A percentile compares a stretch with the other conserved stretches of the same genome.
Evolutionary conservation across 2,888 invertebrate genomes (phyloP).

Genomic region (Palloptera scutellata): DNA sequence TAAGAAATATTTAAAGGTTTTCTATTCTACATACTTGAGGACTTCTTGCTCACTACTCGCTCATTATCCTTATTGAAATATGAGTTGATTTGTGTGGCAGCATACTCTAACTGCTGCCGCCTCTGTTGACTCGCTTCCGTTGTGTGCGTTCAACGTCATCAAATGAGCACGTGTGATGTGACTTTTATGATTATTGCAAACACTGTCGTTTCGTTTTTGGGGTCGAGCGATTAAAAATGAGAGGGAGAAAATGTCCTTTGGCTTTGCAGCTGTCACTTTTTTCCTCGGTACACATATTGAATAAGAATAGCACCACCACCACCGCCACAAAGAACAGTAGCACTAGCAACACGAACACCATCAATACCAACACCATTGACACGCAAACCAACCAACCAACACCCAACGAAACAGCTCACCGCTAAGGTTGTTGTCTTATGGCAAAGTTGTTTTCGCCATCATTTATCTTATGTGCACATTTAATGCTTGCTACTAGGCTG

Average conservation of each 20-base stretch:
- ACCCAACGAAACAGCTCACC: background rate
- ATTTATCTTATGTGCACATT: conserved; percentile 22
- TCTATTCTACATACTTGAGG: background rate
- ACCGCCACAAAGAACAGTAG: background rate
- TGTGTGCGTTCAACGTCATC: conserved; percentile 26
- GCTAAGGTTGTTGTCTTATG: no score
- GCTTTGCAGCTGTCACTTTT: conserved; percentile 44
- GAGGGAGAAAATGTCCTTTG: conserved; percentile 35
- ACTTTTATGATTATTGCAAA: conserved; percentile 44
- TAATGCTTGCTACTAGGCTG: conserved; percentile 14
- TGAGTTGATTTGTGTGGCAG: conserved; percentile 17
- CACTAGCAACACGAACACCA: background rate
- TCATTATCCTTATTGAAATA: conserved; percentile 29
- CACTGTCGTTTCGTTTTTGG: conserved; percentile 21
- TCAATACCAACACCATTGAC: no score
- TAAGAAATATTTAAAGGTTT: background rate
- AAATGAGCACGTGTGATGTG: conserved; percentile 38
- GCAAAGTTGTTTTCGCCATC: background rate
- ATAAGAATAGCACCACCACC: conserved; percentile 6
- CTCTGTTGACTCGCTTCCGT: conserved; percentile 32
- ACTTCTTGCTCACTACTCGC: background rate
- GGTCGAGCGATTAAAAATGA: conserved; percentile 31
- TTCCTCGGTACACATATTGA: conserved; percentile 1
- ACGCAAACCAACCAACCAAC: background rate
- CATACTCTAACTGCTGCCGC: background rate